These are phyloP conservation scores for Geopemphigus sp. DNA, from an alignment of 1,140 invertebrate genomes.

Conservation along the genomic window DNA sequence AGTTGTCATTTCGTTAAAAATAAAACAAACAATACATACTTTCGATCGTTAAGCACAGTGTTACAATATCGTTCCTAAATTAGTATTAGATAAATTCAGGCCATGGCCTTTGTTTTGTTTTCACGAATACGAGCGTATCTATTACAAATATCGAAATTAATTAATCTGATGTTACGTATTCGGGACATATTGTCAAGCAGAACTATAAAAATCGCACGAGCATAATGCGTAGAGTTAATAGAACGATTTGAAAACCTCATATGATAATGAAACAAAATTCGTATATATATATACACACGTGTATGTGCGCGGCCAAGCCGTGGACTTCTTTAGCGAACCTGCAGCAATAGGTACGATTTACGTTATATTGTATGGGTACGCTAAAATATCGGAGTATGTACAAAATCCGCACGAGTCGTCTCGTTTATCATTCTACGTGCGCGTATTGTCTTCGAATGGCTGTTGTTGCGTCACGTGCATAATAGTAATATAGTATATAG, in stretches of 20 bases:
- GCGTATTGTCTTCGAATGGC: slow-evolving; percentile 15
- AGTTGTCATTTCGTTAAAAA: neutral
- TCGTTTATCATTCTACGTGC: slow-evolving; percentile 5
- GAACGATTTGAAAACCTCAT: neutral
- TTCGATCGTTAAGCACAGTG: neutral
- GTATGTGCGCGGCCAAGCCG: neutral
- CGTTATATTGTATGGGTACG: neutral
- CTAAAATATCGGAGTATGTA: slow-evolving; percentile 1
- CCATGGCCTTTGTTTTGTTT: neutral
- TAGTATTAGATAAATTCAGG: slow-evolving; percentile 6
- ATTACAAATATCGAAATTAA: slow-evolving; percentile 1
- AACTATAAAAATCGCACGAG: neutral
- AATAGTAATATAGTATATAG: neutral
- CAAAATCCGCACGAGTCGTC: slow-evolving; percentile 13
- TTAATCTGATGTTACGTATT: slow-evolving; percentile 16
- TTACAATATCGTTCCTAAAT: slow-evolving; percentile 8
- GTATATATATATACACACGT: too few species aligned
- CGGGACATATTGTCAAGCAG: neutral
- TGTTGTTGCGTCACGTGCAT: slow-evolving; percentile 3
- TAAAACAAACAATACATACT: neutral
- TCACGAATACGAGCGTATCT: neutral
- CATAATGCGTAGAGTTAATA: neutral
- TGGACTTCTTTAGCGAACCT: neutral
- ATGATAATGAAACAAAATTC: neutral
- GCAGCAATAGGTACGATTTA: neutral